A percentile compares a stretch with the other conserved stretches of the same genome.
Evolutionary conservation across 2,888 invertebrate genomes (phyloP).

Genomic region (Meiosimyza decipiens): DNA sequence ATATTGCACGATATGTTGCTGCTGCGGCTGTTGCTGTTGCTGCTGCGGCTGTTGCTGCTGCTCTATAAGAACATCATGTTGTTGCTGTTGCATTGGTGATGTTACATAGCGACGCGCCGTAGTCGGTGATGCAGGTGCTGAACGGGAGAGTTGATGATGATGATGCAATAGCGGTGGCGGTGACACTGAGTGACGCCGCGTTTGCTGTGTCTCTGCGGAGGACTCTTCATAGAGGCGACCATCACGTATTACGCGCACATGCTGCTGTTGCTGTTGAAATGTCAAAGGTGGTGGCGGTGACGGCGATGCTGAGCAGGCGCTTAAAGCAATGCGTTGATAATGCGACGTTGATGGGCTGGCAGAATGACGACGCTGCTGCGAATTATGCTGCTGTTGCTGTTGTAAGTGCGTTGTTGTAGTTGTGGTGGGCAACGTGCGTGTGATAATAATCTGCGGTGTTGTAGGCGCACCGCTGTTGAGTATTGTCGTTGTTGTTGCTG

Average conservation of each 20-base stretch:
- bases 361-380: constrained; percentile 56
- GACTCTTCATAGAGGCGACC: constrained; percentile 64
- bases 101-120: constrained; percentile 49
- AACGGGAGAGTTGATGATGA: constrained; percentile 28
- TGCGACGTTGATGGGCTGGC: constrained; percentile 60
- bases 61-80: constrained; percentile 27
- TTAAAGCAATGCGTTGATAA: constrained; percentile 50
- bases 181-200: constrained; percentile 35
- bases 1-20: constrained; percentile 40
- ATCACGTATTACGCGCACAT: constrained; percentile 67
- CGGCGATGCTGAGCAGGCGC: constrained; percentile 43
- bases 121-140: constrained; percentile 39
- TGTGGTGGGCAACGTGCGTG: constrained; percentile 51
- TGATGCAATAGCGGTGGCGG: constrained; percentile 35
- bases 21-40: constrained; percentile 33
- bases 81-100: constrained; percentile 37
- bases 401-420: constrained; percentile 41
- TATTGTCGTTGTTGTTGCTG: constrained; percentile 14
- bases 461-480: constrained; percentile 3
- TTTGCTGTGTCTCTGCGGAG: constrained; percentile 37
- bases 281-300: constrained; percentile 45
- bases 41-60: constrained; percentile 33
- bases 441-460: constrained; percentile 62
- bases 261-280: constrained; percentile 47
- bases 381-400: constrained; percentile 42